Base-by-base conservation (phyloP, 1,140 invertebrate species). In the Ooceraea biroi region DNA sequence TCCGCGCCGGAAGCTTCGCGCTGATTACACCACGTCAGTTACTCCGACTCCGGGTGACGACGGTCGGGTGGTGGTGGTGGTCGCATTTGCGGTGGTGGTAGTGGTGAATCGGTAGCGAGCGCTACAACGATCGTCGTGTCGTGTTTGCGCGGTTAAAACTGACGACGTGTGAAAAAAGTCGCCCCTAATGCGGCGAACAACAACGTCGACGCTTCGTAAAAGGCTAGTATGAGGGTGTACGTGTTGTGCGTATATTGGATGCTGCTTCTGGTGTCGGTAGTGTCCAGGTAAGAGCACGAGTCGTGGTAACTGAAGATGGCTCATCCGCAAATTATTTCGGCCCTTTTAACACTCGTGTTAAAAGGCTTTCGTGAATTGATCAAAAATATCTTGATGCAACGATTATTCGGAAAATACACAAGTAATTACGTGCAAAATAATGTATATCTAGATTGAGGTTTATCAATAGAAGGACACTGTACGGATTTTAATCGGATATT, bases 241-340 rank as follows among this genome's bases (percentile, higher is more conserved):
- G 91, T 95, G 86, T 93, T 93, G 90, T 92, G 94, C 80, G 93
- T 95, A 85, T 95, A 95, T 92, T 95, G 95, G 94, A 95, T 94
- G 91, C 92, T 96, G 91, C 93, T 96, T 91, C 94, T 95, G 69
- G 95, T 95, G 89, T 95, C 95, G 85, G 92, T 95, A 83, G 91
- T 95, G 55, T 95, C 95, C 69, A 96, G 95, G 95, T 95, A 90
- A 91, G 83, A 58, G 63, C 57, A 10, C 66, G n/a, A n/a, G 17
- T 11, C 69, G 50, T 60, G 19, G 5, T 19, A 27, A 36, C 44
- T 12, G 36, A 52, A 50, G 17, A 22, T 63, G 22, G 3, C 11
- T 71, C 27, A 52, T n/a, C n/a, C n/a, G n/a, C n/a, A n/a, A n/a
- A n/a, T n/a, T n/a, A n/a, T n/a, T n/a, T n/a, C n/a, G n/a, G n/a